Evolutionary conservation across 2,797 vertebrate genomes (phyloP), one percentile per base, ranked within the genome.

Genomic region (Loriculus beryllinus): DNA sequence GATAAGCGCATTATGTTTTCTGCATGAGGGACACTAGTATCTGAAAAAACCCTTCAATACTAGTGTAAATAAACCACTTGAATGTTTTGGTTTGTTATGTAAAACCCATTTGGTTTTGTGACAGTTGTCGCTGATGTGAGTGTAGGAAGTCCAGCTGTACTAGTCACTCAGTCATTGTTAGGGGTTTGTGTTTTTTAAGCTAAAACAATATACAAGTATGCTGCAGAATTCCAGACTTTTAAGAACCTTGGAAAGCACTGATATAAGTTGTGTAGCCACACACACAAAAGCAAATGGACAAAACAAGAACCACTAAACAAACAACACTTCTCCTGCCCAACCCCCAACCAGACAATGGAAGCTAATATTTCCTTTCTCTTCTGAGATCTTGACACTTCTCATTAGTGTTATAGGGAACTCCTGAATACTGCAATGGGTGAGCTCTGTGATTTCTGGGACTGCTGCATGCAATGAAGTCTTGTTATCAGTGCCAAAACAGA

Each of bases 111-210:
- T 89, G 56, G 77, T 95, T 85, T 56, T 56, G 15, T 60, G 59
- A 82, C 76, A 87, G 39, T 67, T 96, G 78, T 56, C 78, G 79
- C 45, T 90, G 82, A 52, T 69, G 20, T 28, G 57, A 85, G 31
- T 45, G 18, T 21, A 81, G 29, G 31, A 54, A 54, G 84, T 76
- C 15, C 62, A 94, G 79, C 78, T 95, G 72, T 9, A 6, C 62
- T 37, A 35, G 67, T 75, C 25, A 13, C 42, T 62, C 22, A 14
- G 31, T 14, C 88, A 75, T 82, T 64, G 65, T 45, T 35, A 19
- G 20, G 37, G 15, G 80, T 85, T 82, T 35, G 9, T 10, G 87
- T 76, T 76, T 17, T 47, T 18, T 57, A 35, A 26, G 13, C 43
- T 82, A 80, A 52, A 81, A 65, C 78, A 43, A 12, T 18, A 29